These are phyloP conservation scores for Ptilonorhynchus violaceus DNA, from an alignment of 2,113 vertebrate genomes.

Conservation along the genomic window DNA sequence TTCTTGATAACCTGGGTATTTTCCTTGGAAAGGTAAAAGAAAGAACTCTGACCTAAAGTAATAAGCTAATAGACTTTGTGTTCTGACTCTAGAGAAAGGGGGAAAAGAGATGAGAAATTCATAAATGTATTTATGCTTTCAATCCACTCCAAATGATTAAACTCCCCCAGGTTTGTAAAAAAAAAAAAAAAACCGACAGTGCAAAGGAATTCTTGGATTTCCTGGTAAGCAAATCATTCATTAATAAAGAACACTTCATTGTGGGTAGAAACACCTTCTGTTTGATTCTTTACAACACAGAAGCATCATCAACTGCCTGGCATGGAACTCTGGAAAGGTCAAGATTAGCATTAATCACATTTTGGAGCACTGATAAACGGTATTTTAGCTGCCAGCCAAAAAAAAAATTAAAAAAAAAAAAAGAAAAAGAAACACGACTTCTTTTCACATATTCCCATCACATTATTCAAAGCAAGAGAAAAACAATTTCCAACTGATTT, in stretches of 20 bases:
- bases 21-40: constrained; percentile 43
- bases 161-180: constrained; percentile 12
- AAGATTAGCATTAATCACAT: constrained; percentile 68
- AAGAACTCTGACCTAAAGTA: constrained; percentile 59
- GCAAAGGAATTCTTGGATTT: constrained; percentile 34
- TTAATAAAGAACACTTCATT: constrained; percentile 68
- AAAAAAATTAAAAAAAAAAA: not conserved
- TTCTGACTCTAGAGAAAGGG: not conserved
- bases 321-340: constrained; percentile 70
- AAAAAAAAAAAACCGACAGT: not conserved
- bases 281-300: constrained; percentile 52
- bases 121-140: constrained; percentile 71
- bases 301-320: constrained; percentile 67
- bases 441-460: constrained; percentile 21
- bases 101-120: not conserved
- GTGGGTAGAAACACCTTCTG: constrained; percentile 58
- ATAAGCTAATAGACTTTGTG: constrained; percentile 63
- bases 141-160: constrained; percentile 69
- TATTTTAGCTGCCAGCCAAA: constrained; percentile 1
- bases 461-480: constrained; percentile 44
- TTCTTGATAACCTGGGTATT: constrained; percentile 64
- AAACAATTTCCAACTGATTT: constrained; percentile 48
- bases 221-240: constrained; percentile 54
- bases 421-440: not conserved
- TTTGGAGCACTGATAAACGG: constrained; percentile 14